Conservation (phyloP, 2,888 invertebrate species). For the Pandemis cinnamomeana region DNA sequence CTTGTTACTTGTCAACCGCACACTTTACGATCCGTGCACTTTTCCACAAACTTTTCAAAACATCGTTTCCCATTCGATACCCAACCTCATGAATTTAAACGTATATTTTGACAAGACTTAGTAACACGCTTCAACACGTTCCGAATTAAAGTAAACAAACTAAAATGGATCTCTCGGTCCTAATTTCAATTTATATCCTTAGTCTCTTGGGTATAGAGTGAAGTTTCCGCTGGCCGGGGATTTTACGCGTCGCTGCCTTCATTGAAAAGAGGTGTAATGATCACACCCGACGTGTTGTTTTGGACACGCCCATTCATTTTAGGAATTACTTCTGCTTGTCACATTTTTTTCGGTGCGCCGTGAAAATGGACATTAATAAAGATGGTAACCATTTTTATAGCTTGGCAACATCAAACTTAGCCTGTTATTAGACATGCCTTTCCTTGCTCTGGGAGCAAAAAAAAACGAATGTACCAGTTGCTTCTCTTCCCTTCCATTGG, state of each 20-base stretch:
- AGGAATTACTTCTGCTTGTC: slow-evolving; percentile 9
- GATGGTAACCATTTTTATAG: too few species aligned
- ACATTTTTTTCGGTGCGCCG: slow-evolving; percentile 15
- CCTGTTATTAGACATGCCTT: too few species aligned
- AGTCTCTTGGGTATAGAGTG: not conserved
- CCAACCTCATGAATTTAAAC: not conserved
- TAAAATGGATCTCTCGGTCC: not conserved
- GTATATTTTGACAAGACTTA: not conserved
- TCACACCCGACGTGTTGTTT: slow-evolving; percentile 23
- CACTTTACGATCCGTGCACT: too few species aligned
- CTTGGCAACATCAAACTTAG: too few species aligned
- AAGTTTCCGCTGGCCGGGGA: not conserved
- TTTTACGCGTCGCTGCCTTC: slow-evolving; percentile 4
- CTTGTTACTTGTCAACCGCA: too few species aligned
- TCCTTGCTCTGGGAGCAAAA: too few species aligned
- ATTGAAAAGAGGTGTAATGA: slow-evolving; percentile 22
- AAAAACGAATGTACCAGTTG: too few species aligned
- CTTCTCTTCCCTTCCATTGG: too few species aligned
- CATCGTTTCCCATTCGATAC: not conserved
- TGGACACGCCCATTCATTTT: slow-evolving; percentile 24
- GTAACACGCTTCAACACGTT: not conserved
- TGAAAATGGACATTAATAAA: slow-evolving; percentile 12
- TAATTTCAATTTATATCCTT: not conserved
- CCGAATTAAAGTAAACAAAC: slow-evolving; percentile 4
- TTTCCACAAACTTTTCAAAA: too few species aligned